Evolutionary conservation across 2,888 invertebrate genomes (phyloP), one percentile per base, ranked within the genome.

Genomic region (Aspidapion aeneum): DNA sequence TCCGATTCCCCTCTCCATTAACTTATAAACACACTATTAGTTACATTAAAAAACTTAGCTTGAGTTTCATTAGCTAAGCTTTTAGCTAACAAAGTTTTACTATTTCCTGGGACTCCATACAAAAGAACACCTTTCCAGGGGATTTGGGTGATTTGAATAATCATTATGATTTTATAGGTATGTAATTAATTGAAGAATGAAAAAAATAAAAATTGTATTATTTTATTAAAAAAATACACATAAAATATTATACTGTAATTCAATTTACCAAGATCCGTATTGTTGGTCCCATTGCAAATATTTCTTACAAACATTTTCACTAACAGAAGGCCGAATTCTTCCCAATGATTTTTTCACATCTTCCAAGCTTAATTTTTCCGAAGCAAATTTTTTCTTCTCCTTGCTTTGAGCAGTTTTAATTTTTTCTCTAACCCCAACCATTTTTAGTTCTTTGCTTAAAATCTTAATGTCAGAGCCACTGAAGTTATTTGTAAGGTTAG

Each of bases 1-100:
- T 97, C 97, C 0, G 96, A 96, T 72, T 97, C 97, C 0, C 97
- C 97, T 21, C 96, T 83, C 96, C 96, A 97, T 80, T 98, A 98
- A 74, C 93, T 94, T n/a, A 96, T 87, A 54, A 97, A 86, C 1
- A 91, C 89, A 73, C 95, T 67, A 65, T 94, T 90, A 1, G 94
- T 90, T 16, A 97, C 88, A 76, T 96, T 96, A 78, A 98, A 95
- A 80, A 97, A 96, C 0, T 93, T 93, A 1, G 82, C 86, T 73
- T 76, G 80, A 67, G 91, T 90, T 79, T 95, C 93, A 0, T 89
- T 86, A 2, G 95, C 96, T 1, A 94, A 87, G 0, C 94, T 94
- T 78, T 91, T 91, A 0, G 96, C 97, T 69, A 97, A 80, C 76
- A 94, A 81, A 0, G 97, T 96, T 82, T 97, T 97, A 70, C 93